These are phyloP conservation scores for Noctilio leporinus DNA, from an alignment of 2,113 vertebrate genomes.

Conservation along the genomic window DNA sequence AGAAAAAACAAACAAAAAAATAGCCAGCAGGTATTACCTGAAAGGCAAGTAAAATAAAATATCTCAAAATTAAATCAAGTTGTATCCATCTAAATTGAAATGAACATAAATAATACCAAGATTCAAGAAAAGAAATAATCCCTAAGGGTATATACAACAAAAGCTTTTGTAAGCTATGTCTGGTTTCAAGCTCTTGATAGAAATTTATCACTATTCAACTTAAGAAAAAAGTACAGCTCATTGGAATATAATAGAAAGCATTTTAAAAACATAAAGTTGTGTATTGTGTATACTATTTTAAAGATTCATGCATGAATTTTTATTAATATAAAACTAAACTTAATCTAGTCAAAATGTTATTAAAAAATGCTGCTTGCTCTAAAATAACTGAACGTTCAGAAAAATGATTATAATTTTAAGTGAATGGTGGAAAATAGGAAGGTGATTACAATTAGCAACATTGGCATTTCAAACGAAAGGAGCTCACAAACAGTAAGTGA, in stretches of 20 bases:
- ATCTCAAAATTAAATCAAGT: neutral
- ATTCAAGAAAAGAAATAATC: neutral
- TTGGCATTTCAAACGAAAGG: neutral
- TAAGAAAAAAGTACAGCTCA: neutral
- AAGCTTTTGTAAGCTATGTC: conserved; percentile 2
- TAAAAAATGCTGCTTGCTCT: neutral
- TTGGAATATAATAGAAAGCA: neutral
- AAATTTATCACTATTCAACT: neutral
- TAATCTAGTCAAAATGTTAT: neutral
- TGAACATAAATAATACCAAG: neutral
- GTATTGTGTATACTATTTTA: neutral
- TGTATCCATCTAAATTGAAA: neutral
- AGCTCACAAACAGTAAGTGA: neutral
- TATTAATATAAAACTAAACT: neutral
- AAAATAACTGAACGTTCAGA: conserved; percentile 4
- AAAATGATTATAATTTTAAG: neutral
- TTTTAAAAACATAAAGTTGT: neutral
- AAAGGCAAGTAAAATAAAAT: neutral
- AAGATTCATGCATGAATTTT: neutral
- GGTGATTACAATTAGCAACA: neutral
- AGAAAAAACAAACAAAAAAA: neutral
- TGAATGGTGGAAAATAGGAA: neutral
- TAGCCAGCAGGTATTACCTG: neutral
- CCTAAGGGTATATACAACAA: neutral
- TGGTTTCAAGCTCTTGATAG: neutral